Percentiles rank a stretch among this genome's conserved stretches.
Conservation (phyloP, 2,888 invertebrate species). For the Isoperla grammatica region DNA sequence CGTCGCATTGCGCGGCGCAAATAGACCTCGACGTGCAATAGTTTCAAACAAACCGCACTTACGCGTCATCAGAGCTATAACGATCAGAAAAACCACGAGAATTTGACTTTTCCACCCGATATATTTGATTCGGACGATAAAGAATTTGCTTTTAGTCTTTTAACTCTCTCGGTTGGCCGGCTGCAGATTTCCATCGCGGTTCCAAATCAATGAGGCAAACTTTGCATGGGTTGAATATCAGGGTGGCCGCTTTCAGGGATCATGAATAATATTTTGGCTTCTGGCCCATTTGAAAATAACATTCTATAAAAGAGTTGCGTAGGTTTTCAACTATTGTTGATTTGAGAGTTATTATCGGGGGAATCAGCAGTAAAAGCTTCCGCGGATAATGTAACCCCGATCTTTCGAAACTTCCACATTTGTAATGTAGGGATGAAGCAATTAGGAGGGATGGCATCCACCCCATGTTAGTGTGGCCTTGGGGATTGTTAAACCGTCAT, state of each 20-base stretch:
- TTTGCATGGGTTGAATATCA: conserved; percentile 26
- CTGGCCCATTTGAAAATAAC: conserved; percentile 26
- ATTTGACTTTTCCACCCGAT: not conserved
- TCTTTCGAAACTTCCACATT: too few relatives aligned
- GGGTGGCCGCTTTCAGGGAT: conserved; percentile 27
- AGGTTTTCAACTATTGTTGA: conserved; percentile 11
- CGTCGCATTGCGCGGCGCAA: too few relatives aligned
- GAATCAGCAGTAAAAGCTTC: too few relatives aligned
- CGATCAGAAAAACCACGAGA: not conserved
- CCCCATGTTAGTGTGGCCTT: too few relatives aligned
- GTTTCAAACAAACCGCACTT: too few relatives aligned
- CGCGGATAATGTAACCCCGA: too few relatives aligned
- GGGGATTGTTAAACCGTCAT: too few relatives aligned
- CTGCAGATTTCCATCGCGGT: not conserved
- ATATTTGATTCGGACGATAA: not conserved
- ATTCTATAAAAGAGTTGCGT: conserved; percentile 23
- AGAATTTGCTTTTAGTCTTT: conserved; percentile 13
- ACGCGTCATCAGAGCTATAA: not conserved
- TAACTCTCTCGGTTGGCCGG: not conserved
- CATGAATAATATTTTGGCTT: conserved; percentile 31
- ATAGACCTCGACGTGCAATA: too few relatives aligned
- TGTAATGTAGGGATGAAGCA: too few relatives aligned
- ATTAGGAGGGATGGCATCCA: too few relatives aligned
- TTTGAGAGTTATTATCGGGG: too few relatives aligned
- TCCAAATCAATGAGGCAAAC: conserved; percentile 23